A percentile compares a stretch with the other conserved stretches of the same genome.
Evolutionary conservation across 2,113 vertebrate species (phyloP).

Genomic region (Scalopus aquaticus): DNA sequence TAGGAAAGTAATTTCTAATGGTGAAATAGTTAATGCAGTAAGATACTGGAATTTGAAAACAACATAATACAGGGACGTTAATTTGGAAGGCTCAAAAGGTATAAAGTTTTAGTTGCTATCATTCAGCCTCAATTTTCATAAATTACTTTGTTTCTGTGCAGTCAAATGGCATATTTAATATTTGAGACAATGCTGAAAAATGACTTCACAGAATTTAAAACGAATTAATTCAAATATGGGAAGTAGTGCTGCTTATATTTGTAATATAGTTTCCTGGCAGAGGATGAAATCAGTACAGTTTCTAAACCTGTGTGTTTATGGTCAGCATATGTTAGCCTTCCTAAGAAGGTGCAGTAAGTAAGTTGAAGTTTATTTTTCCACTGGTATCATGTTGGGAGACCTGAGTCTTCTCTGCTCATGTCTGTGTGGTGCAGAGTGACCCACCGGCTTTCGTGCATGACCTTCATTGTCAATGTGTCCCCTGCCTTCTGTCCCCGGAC

Average conservation of each 20-base stretch:
- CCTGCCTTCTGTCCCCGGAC: background rate
- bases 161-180: background rate
- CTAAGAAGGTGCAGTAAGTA: background rate
- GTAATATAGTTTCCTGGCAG: background rate
- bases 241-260: conserved; percentile 30
- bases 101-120: conserved; percentile 3
- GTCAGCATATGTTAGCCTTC: conserved; percentile 4
- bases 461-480: background rate
- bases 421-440: background rate
- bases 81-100: background rate
- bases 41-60: background rate
- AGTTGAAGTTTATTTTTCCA: background rate
- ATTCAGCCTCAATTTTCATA: background rate
- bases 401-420: background rate
- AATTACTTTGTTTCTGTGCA: background rate
- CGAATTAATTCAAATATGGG: background rate
- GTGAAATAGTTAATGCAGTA: background rate
- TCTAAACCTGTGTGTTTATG: background rate
- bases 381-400: background rate
- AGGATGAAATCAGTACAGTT: background rate
- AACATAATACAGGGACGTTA: background rate
- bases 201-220: background rate
- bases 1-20: conserved; percentile 31
- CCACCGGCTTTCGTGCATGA: background rate
- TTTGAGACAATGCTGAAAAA: background rate